Conservation (phyloP, 2,797 vertebrate genomes). For the Clarias platycephalus region DNA sequence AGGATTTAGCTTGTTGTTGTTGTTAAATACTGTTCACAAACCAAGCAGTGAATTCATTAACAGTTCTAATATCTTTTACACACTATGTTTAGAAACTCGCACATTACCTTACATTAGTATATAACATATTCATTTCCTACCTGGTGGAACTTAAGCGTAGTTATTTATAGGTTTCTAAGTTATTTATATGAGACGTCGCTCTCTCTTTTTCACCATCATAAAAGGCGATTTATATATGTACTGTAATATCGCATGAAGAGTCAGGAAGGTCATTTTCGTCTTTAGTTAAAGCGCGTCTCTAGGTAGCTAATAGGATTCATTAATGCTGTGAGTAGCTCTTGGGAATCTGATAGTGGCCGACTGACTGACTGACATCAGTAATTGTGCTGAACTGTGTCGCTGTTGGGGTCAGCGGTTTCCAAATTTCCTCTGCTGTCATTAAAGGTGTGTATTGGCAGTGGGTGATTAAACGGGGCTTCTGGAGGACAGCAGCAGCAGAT, state of each 20-base stretch:
- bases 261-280: slow-evolving; percentile 42
- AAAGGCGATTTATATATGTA: background rate
- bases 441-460: slow-evolving; percentile 48
- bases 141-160: background rate
- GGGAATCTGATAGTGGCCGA: slow-evolving; percentile 33
- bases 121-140: background rate
- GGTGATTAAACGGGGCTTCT: slow-evolving; percentile 48
- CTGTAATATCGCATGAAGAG: slow-evolving; percentile 39
- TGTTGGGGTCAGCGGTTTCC: slow-evolving; percentile 45
- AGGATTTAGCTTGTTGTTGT: slow-evolving; percentile 1
- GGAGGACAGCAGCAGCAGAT: slow-evolving; percentile 50
- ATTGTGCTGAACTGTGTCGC: slow-evolving; percentile 41
- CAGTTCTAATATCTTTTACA: background rate
- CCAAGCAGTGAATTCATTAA: background rate
- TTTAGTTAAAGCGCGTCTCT: slow-evolving; percentile 43
- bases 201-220: background rate
- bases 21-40: background rate
- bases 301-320: slow-evolving; percentile 41
- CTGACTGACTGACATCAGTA: slow-evolving; percentile 57
- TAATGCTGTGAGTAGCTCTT: slow-evolving; percentile 27
- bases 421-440: slow-evolving; percentile 41
- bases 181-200: background rate
- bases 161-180: background rate
- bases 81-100: background rate
- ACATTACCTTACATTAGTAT: background rate